These are phyloP conservation scores for Corythucha ciliata DNA, from an alignment of 2,888 invertebrate species.

Conservation along the genomic window DNA sequence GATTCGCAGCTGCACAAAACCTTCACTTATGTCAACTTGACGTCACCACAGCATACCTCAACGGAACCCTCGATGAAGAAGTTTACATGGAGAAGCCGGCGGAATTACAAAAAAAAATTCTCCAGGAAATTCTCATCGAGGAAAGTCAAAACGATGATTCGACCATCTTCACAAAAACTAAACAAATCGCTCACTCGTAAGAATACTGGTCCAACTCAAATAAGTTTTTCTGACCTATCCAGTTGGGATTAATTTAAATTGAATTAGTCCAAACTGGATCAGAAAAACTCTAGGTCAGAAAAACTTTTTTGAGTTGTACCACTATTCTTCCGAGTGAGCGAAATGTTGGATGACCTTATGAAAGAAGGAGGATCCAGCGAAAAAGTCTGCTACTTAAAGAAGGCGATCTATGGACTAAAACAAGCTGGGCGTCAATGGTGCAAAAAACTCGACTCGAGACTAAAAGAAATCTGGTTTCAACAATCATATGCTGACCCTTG, in stretches of 20 bases:
- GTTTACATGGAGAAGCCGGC: slow-evolving; percentile 2
- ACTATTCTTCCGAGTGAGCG: neutral
- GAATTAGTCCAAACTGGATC: too few relatives aligned
- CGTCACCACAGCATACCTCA: slow-evolving; percentile 1
- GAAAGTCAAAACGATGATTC: neutral
- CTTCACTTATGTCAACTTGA: slow-evolving; percentile 11
- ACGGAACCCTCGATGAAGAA: slow-evolving; percentile 1
- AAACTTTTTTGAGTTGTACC: too few relatives aligned
- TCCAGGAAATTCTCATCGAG: neutral
- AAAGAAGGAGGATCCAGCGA: neutral
- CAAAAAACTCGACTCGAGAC: neutral
- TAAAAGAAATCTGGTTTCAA: neutral
- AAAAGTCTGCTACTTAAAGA: neutral
- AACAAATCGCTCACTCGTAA: too few relatives aligned
- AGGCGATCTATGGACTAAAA: slow-evolving; percentile 5
- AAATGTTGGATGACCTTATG: neutral
- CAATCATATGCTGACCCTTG: neutral
- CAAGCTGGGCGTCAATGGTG: slow-evolving; percentile 7
- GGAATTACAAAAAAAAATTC: neutral
- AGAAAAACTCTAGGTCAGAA: too few relatives aligned
- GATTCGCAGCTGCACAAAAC: slow-evolving; percentile 3
- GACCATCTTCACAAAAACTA: neutral
- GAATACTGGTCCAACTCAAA: too few relatives aligned
- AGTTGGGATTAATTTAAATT: too few relatives aligned
- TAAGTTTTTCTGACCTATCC: too few relatives aligned